Evolutionary conservation across 2,888 invertebrate genomes (phyloP), one percentile per base, ranked within the genome.

Genomic region (Andrena camellia): DNA sequence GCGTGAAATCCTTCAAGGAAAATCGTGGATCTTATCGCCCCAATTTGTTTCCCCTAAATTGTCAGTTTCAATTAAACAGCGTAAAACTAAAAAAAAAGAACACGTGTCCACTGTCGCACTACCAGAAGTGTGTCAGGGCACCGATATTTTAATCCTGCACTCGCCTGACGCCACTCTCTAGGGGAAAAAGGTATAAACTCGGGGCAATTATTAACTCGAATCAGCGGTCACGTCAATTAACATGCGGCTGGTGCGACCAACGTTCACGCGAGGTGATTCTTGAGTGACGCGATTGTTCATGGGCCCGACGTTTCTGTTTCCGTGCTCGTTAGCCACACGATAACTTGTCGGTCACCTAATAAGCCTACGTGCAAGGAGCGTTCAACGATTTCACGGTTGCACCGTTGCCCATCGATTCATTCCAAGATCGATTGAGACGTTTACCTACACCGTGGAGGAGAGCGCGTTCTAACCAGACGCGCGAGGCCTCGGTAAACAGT

Each of bases 251-350:
- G 8, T 20, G 78, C 29, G 17, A n/a, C 10, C 68, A 7, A n/a
- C 29, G 23, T 80, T 77, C 63, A 59, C 67, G 78, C 83, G 57
- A 86, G 80, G 60, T 67, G 86, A 84, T 86, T 78, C 20, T 52
- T 77, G 79, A 87, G 73, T 66, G 88, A 67, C 84, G 74, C 59
- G 73, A 80, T 81, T 79, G 69, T 70, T 81, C 62, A 35, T 42
- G 68, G 35, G 57, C 4, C 26, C 59, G 75, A 68, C 68, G 63
- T 79, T 60, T 78, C 81, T 71, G 70, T 74, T 88, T 67, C 66
- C 57, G 72, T 68, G 52, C 71, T 80, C 78, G 62, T 86, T 87
- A 88, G 54, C 57, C 72, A 70, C 62, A 62, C 69, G 83, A 70
- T 75, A 59, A 26, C 17, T 63, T 74, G 63, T 68, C 79, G 52